These are phyloP conservation scores for Gymnobelideus leadbeateri DNA, from an alignment of 2,113 vertebrate species.

Conservation along the genomic window DNA sequence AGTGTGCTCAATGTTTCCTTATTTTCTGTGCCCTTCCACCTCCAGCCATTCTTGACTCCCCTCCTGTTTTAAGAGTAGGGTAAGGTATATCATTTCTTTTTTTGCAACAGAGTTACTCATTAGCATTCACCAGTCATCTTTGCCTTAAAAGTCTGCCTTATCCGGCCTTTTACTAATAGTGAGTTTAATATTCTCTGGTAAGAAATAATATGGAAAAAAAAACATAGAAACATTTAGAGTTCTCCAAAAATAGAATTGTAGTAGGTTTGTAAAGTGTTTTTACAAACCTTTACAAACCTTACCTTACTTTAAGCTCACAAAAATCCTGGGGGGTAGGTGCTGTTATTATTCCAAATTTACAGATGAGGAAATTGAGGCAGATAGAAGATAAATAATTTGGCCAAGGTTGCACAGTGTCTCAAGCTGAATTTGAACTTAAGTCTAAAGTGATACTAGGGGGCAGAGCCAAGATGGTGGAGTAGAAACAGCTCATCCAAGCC, in stretches of 20 bases:
- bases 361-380: neutral
- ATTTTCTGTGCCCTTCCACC: neutral
- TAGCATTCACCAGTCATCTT: neutral
- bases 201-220: neutral
- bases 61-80: neutral
- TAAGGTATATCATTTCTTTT: neutral
- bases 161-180: neutral
- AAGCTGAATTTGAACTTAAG: neutral
- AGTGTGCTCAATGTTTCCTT: neutral
- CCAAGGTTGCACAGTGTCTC: neutral
- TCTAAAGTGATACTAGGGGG: neutral
- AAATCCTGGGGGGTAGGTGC: neutral
- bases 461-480: too few species aligned
- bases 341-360: neutral
- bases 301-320: neutral
- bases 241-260: neutral
- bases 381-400: neutral
- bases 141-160: neutral
- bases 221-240: neutral
- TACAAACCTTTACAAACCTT: neutral
- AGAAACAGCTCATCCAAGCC: too few species aligned
- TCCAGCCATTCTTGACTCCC: neutral
- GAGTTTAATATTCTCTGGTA: neutral
- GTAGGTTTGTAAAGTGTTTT: neutral
- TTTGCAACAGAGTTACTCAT: neutral